Evolutionary conservation across 2,797 vertebrate species (phyloP), one percentile per base, ranked within the genome.

Genomic region (Lepilemur septentrionalis): DNA sequence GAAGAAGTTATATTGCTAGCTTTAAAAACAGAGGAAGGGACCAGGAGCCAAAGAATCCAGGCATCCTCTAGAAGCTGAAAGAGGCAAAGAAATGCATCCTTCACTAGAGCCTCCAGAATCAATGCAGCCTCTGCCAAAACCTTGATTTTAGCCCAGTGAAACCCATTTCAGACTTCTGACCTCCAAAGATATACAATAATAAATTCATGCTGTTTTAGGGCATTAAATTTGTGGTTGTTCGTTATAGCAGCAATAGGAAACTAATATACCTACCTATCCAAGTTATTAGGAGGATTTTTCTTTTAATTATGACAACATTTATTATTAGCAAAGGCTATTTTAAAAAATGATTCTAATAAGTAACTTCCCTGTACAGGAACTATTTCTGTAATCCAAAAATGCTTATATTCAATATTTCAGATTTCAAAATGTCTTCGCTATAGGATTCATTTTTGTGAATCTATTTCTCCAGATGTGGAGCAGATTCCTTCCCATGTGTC

Each of bases 241-340:
- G 38, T 88, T 65, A 84, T 14, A 88, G 38, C n/a, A 76, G 3
- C 18, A 13, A 30, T 23, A 69, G 52, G 23, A 88, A 81, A 55
- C 25, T 30, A 52, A 69, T 76, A 55, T 23, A n/a, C 13, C n/a
- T 89, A 13, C 32, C 38, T 63, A 82, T 80, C 48, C 32, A n/a
- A 48, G 78, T 78, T 82, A 38, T 78, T 61, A 8, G 23, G 11
- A 91, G 14, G 2, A 75, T 55, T 52, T 52, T 75, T 91, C n/a
- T 30, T 92, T 82, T 57, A 79, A 80, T 78, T 57, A 48, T 50
- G 25, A 28, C 13, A 41, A 65, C 46, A 72, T 63, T 94, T 94
- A 86, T 70, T 76, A 92, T 63, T 92, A 84, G 85, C 61, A 94
- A 83, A 25, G 15, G 1, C 59, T 84, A 43, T 88, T 65, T 92